Base-by-base conservation (phyloP, 2,113 vertebrate species). In the Oncorhynchus clarkii region DNA sequence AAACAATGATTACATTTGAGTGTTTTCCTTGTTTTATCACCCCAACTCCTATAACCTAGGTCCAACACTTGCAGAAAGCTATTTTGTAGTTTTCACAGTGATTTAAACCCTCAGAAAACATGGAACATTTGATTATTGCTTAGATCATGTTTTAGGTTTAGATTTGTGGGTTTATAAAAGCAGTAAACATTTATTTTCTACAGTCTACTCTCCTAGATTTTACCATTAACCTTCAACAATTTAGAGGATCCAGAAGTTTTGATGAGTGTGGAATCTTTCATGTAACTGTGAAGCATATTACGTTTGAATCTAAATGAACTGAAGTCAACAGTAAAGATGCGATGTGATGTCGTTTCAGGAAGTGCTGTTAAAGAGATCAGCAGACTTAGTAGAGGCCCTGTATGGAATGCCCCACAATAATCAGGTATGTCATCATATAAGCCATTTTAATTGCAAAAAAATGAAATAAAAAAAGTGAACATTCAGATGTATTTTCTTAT, bases 331-430 rank as follows among this genome's bases (percentile, higher is more conserved):
- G 20, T 62, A 11, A 22, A 20, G 20, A 22, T 9, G 20, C 7
- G 70, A 6, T 66, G 6, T 22, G 13, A 5, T 62, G 59, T 34
- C 57, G 27, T 82, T 49, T 6, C 87, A 97, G 97, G 97, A 98
- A 77, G 96, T 97, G 48, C 93, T 98, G 86, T 76, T 98, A 92
- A 97, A 98, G 92, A 91, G 96, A 70, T 96, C 96, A 0, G 96
- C 97, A 0, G 96, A 97, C 85, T 78, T 97, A 89, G 96, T 97
- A 67, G 97, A 97, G 81, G 97, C 96, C 8, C 92, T 97, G 31
- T 98, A 97, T 1, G 96, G 96, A 77, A 94, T 94, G 95, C 96
- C 96, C 0, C 93, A 96, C 90, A 94, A 94, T 82, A 97, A 96
- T 92, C 96, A 98, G 96, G 96, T 97, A 92, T 18, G 65, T 54